Evolutionary conservation across 2,888 invertebrate genomes (phyloP).

Genomic region (Philhelius pedissequus): DNA sequence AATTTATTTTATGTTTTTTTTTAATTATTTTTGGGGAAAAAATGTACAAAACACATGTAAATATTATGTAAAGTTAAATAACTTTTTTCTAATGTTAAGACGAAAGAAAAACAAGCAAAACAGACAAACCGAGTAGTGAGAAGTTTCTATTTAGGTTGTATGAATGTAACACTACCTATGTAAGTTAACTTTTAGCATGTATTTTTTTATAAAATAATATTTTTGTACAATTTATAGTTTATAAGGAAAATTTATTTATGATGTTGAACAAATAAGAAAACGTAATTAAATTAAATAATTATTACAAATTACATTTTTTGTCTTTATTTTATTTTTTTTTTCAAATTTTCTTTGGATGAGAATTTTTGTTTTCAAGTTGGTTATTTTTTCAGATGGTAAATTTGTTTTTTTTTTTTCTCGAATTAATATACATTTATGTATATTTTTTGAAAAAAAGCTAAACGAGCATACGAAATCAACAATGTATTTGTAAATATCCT

Average conservation of each 20-base stretch:
- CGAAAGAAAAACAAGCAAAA: slow-evolving; percentile 36
- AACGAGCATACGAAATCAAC: no score
- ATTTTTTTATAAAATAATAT: slow-evolving; percentile 32
- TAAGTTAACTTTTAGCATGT: not conserved
- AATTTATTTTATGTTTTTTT: slow-evolving; percentile 25
- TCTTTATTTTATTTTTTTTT: slow-evolving; percentile 6
- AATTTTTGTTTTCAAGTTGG: not conserved
- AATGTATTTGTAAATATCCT: no score
- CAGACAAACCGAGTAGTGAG: slow-evolving; percentile 43
- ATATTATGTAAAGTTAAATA: slow-evolving; percentile 50
- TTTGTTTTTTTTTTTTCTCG: no score
- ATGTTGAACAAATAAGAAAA: slow-evolving; percentile 37
- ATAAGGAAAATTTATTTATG: slow-evolving; percentile 58
- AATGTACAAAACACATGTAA: slow-evolving; percentile 61
- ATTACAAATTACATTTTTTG: slow-evolving; percentile 26
- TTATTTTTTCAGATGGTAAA: no score
- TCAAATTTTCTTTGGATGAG: not conserved
- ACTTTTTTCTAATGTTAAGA: not conserved
- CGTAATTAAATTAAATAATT: slow-evolving; percentile 59
- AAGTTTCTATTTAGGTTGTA: slow-evolving; percentile 2
- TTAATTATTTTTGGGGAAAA: not conserved
- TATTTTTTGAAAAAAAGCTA: no score
- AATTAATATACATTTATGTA: no score
- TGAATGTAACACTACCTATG: not conserved
- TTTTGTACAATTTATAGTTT: slow-evolving; percentile 44